Evolutionary conservation across 2,113 vertebrate species (phyloP), one percentile per base, ranked within the genome.

Genomic region (Ammodytes dubius): DNA sequence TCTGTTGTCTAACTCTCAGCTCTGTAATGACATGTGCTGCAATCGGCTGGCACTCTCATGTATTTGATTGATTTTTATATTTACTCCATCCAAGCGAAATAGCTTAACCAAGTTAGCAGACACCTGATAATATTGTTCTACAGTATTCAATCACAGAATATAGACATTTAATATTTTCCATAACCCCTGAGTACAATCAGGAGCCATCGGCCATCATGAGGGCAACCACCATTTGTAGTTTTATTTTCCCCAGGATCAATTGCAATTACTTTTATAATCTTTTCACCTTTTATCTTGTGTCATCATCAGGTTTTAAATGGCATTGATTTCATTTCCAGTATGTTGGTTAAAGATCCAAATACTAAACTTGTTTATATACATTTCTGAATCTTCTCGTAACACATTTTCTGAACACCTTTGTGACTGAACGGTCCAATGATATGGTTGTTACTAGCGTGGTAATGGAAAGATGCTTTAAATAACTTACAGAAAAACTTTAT

Each of bases 1-100:
- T 79, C 57, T 72, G 40, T 43, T 75, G 35, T 74, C 58, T 56
- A 40, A n/a, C 11, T 17, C 43, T 60, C 58, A 58, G 50, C 60
- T 65, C 67, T 70, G 46, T 66, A 58, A 81, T 74, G 45, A 77
- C 59, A 77, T 47, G 49, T 12, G 84, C 67, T 75, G 49, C 68
- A 74, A 27, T 67, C 52, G 65, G 43, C 42, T 56, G 15, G 42
- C 27, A 27, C 27, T 27, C 27, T 27, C 27, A 27, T 27, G 27
- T 27, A 27, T 27, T 27, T 27, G 27, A 39, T 8, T 47, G 27
- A n/a, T 72, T n/a, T 19, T 56, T 10, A 3, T n/a, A 65, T 6
- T 27, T 43, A 37, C 12, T 53, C 9, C 35, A 67, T 43, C 5
- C 3, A 14, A 14, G 17, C 14, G 11, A 40, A 19, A 77, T 50